phyloP scores from a whole-genome alignment of 2,797 vertebrate genomes.

The Sorex maritimensis region DNA sequence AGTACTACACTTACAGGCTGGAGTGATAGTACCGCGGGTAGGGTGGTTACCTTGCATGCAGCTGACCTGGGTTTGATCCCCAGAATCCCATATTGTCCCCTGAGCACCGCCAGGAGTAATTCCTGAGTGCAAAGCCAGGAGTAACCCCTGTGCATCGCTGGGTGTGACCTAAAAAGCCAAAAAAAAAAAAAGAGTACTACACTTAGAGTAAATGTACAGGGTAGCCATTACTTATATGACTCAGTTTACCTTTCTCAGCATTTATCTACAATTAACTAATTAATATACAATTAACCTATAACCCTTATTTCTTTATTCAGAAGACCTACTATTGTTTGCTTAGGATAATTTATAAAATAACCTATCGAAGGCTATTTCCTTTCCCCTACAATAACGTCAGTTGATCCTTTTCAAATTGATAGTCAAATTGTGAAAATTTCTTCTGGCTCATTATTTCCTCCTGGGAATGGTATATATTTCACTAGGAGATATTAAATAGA shows the following conservation, averaged over 20 bases:
- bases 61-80: too few relatives aligned
- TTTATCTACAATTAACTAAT: too few relatives aligned
- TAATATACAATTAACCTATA: background rate
- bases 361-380: slow-evolving; percentile 6
- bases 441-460: slow-evolving; percentile 3
- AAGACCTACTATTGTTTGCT: slow-evolving; percentile 1
- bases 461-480: slow-evolving; percentile 39
- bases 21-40: too few relatives aligned
- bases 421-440: slow-evolving; percentile 48
- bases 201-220: background rate
- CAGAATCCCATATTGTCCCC: too few relatives aligned
- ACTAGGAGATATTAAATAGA: slow-evolving; percentile 42
- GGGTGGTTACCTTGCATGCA: too few relatives aligned
- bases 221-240: background rate
- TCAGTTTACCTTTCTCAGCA: background rate
- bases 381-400: background rate
- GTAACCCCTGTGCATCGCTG: too few relatives aligned
- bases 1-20: background rate
- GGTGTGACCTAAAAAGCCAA: background rate
- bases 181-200: background rate
- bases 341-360: slow-evolving; percentile 22
- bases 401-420: background rate
- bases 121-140: too few relatives aligned
- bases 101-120: too few relatives aligned
- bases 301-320: background rate